Evolutionary conservation across 2,888 invertebrate genomes (phyloP).

Genomic region (Zygogramma bicolorata): DNA sequence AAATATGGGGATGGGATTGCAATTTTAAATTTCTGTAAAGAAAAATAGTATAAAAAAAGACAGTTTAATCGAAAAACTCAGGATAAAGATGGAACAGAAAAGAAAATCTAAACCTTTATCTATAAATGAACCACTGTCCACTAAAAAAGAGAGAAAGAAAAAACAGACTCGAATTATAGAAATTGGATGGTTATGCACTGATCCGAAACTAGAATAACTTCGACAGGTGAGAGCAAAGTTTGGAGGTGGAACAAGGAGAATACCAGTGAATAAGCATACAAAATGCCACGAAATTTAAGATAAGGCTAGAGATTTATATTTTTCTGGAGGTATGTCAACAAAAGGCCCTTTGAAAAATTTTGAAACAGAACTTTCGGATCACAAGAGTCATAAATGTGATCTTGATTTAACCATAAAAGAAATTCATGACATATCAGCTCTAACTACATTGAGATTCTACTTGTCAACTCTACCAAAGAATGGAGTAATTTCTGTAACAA

Average conservation of each 20-base stretch:
- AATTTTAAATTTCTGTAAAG: too few species aligned
- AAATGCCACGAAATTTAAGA: neutral
- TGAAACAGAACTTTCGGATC: neutral
- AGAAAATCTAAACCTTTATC: too few species aligned
- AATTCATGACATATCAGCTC: neutral
- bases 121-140: too few species aligned
- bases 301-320: slow-evolving; percentile 16
- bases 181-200: slow-evolving; percentile 10
- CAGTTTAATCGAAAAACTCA: too few species aligned
- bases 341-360: slow-evolving; percentile 1
- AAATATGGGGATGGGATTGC: too few species aligned
- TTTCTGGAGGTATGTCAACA: slow-evolving; percentile 14
- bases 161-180: neutral
- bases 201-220: neutral
- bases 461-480: neutral
- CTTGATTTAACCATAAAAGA: neutral
- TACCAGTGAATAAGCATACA: neutral
- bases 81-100: too few species aligned
- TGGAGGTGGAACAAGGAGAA: slow-evolving; percentile 24
- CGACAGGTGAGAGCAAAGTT: slow-evolving; percentile 4
- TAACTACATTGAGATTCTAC: neutral
- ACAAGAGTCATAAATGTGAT: neutral
- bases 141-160: too few species aligned
- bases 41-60: too few species aligned
- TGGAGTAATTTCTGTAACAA: too few species aligned